Evolutionary conservation across 2,888 invertebrate species (phyloP), one percentile per base, ranked within the genome.

Genomic region (Rhamphomyia laevipes): DNA sequence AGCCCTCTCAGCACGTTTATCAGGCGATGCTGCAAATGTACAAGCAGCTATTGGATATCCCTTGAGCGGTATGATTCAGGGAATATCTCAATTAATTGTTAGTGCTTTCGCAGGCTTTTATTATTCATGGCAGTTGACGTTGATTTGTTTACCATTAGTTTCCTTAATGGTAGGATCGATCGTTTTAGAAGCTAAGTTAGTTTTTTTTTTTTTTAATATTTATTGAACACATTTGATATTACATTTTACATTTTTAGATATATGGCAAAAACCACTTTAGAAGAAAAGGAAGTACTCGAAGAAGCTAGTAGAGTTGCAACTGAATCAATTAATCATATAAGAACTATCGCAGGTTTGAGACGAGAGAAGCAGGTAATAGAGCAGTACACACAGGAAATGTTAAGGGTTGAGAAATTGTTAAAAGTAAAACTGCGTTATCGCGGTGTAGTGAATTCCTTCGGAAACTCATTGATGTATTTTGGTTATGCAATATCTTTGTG

Each of bases 1-100:
- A 1, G 80, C 82, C 0, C 64, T 86, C 0, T 81, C 83, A 51
- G 77, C 82, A 0, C 70, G 83, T 4, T 65, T 86, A 0, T 79
- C 84, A 0, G 80, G 82, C 1, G 85, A 85, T 61, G 82, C 84
- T 0, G 77, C 82, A 0, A 80, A 78, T 16, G 79, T 85, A 1
- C 84, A 85, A 63, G 84, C 84, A 23, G 82, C 83, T 1, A 81
- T 84, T 1, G 84, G 84, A 0, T 78, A 78, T 23, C 72, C 84
- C 1, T 71, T 84, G 10, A 83, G 84, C 4, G 77, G 80, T 1
- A 72, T 84, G 13, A 73, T 83, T 59, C 84, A 85, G 58, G 78
- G 83, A 0, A 51, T 77, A 1, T 78, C 82, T 0, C 82, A 82
- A 1, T 75, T 84, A 18, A 59, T 77, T 2, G 74, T 83, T 47